phyloP scores from a whole-genome alignment of 2,113 vertebrate species.

The Axis porcinus region DNA sequence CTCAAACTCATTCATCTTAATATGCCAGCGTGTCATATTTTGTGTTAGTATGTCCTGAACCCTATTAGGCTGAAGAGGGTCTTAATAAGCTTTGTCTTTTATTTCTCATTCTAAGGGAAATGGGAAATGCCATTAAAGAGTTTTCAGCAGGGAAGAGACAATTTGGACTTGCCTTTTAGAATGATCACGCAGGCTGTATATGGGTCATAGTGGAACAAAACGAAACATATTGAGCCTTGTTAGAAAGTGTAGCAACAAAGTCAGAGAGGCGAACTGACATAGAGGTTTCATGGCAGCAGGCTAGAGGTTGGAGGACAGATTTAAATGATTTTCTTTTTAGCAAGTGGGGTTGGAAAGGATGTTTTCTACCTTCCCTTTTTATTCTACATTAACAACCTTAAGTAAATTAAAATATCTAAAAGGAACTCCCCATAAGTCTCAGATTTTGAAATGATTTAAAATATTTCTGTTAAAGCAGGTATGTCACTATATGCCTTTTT shows the following conservation, averaged over 20 bases:
- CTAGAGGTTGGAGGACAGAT: neutral
- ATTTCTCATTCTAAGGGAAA: neutral
- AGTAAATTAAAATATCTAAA: neutral
- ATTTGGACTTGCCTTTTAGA: neutral
- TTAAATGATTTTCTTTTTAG: neutral
- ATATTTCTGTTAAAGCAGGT: neutral
- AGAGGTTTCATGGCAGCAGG: neutral
- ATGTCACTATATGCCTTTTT: neutral
- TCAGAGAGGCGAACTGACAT: neutral
- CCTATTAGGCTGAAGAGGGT: neutral
- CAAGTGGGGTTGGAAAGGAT: neutral
- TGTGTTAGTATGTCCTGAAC: neutral
- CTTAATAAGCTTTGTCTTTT: neutral
- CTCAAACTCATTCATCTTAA: neutral
- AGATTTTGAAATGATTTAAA: slow-evolving; percentile 11
- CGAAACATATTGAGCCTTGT: neutral
- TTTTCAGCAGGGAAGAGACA: neutral
- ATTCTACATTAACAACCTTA: neutral
- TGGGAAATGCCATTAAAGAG: neutral
- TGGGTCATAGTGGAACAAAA: neutral
- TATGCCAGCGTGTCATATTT: neutral
- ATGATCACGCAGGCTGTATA: neutral
- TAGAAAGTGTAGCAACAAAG: neutral
- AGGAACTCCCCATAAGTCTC: neutral
- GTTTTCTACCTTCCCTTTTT: neutral